Percentiles rank a stretch among this genome's conserved stretches.
phyloP scores from a whole-genome alignment of 2,113 vertebrate species.

The Callopanchax toddi region DNA sequence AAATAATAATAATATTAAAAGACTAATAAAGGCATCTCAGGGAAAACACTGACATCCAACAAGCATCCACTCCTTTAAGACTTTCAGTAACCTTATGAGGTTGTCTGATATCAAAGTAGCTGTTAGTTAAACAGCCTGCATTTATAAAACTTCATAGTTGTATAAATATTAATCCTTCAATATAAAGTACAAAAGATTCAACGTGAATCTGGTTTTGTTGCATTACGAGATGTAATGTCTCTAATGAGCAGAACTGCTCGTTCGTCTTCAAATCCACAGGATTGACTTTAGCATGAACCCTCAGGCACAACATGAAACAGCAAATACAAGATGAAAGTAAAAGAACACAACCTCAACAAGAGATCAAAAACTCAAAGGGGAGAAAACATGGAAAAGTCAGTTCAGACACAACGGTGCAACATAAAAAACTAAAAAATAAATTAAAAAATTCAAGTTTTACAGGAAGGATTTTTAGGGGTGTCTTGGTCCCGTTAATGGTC shows the following conservation, averaged over 20 bases:
- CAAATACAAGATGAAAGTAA: conserved; percentile 36
- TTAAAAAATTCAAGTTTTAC: conserved; percentile 24
- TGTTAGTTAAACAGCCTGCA: neutral
- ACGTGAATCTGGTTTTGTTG: conserved; percentile 85
- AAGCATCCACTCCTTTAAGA: too few relatives aligned
- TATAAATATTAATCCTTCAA: conserved; percentile 37
- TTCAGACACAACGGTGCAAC: conserved; percentile 50
- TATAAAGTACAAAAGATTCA: conserved; percentile 88
- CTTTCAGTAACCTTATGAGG: conserved; percentile 4
- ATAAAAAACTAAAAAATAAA: conserved; percentile 41
- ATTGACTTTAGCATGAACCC: conserved; percentile 72
- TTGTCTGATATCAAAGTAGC: neutral
- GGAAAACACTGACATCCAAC: too few relatives aligned
- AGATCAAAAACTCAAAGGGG: conserved; percentile 52
- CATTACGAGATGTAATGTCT: conserved; percentile 76
- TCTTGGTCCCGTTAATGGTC: too few relatives aligned
- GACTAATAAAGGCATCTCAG: neutral
- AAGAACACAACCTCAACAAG: conserved; percentile 41
- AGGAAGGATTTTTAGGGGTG: conserved; percentile 16
- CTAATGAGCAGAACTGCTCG: conserved; percentile 72
- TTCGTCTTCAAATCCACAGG: conserved; percentile 86
- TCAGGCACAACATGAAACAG: conserved; percentile 42
- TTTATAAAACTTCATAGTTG: conserved; percentile 10
- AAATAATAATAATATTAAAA: too few relatives aligned
- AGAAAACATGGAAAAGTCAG: conserved; percentile 54